phyloP scores from a whole-genome alignment of 2,113 vertebrate genomes.

The Terrapene triunguis region DNA sequence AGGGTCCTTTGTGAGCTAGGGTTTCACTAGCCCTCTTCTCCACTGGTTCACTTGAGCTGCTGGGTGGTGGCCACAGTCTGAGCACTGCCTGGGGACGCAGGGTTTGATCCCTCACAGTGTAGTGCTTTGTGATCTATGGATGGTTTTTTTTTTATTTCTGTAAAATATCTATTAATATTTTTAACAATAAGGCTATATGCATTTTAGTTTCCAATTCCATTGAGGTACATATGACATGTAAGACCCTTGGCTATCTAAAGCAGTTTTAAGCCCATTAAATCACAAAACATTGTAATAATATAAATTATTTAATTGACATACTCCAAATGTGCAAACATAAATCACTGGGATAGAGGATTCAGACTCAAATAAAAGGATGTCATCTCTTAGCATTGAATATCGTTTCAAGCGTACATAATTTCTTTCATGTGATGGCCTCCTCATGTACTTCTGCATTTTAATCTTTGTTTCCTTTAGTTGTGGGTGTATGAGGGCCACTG shows the following conservation, averaged over 20 bases:
- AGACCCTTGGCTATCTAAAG: conserved; percentile 17
- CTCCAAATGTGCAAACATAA: neutral
- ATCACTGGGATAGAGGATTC: conserved; percentile 52
- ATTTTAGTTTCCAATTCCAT: neutral
- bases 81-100: neutral
- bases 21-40: neutral
- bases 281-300: conserved; percentile 69
- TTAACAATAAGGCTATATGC: neutral
- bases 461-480: conserved; percentile 26
- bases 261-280: conserved; percentile 38
- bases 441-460: conserved; percentile 43
- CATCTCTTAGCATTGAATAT: conserved; percentile 70
- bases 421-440: conserved; percentile 59
- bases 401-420: conserved; percentile 60
- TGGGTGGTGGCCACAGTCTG: neutral
- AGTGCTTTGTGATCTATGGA: neutral
- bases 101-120: neutral
- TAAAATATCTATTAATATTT: neutral
- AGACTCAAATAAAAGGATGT: conserved; percentile 70
- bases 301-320: conserved; percentile 9
- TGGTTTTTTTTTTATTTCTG: neutral
- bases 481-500: neutral
- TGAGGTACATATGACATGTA: neutral
- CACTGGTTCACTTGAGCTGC: neutral
- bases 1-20: neutral